phyloP scores from a whole-genome alignment of 37 sponge, comb jelly and placozoan species.

The Aphrocallistes beatrix region DNA sequence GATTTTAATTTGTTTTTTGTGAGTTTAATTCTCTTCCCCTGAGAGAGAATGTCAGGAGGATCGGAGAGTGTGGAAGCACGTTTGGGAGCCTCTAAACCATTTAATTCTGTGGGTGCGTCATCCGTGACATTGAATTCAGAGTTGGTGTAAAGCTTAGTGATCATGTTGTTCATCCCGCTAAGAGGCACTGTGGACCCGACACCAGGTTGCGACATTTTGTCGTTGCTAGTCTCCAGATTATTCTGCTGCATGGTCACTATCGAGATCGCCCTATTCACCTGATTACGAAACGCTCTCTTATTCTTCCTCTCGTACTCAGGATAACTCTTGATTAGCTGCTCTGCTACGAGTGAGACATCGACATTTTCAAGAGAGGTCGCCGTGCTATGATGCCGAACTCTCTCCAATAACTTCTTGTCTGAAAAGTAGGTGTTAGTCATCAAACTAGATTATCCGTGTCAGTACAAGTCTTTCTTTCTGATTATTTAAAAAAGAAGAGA shows the following conservation, averaged over 20 bases:
- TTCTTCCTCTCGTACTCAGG: background rate
- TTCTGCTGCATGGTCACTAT: background rate
- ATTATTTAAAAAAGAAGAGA: too few relatives aligned
- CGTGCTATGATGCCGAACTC: background rate
- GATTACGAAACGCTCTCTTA: background rate
- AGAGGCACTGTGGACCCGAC: background rate
- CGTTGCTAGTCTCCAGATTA: background rate
- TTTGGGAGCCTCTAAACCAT: background rate
- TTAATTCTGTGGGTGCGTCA: background rate
- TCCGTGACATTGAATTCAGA: background rate
- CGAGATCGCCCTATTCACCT: background rate
- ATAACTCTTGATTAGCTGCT: background rate
- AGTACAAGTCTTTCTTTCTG: too few relatives aligned
- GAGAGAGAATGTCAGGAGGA: background rate
- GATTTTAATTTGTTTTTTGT: background rate
- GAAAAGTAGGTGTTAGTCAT: background rate
- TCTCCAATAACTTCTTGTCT: background rate
- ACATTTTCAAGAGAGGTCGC: background rate
- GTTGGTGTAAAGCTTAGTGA: background rate
- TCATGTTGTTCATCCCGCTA: background rate
- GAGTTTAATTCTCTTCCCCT: constrained; percentile 3
- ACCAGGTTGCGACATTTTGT: background rate
- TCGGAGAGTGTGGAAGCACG: background rate
- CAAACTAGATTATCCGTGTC: background rate
- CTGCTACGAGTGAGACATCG: background rate